Conservation (phyloP, 2,888 invertebrate genomes). For the Drosophila siamana region DNA sequence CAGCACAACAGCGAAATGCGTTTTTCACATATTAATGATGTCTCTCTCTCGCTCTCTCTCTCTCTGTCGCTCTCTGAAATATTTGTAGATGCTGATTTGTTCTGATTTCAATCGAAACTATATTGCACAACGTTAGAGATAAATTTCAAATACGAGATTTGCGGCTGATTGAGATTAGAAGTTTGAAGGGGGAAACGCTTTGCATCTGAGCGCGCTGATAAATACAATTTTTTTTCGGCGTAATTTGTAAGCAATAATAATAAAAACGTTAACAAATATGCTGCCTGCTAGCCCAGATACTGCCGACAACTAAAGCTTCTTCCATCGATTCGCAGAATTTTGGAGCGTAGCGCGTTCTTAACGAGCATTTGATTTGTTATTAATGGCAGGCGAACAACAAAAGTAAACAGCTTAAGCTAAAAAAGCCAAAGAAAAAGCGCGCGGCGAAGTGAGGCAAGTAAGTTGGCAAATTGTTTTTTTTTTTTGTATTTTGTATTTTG, state of each 20-base stretch:
- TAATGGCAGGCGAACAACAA: constrained; percentile 51
- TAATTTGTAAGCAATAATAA: constrained; percentile 12
- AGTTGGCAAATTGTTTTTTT: constrained; percentile 30
- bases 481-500: no score
- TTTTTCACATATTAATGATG: no score
- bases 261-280: constrained; percentile 5
- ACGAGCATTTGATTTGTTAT: constrained; percentile 72
- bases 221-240: neutral
- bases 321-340: constrained; percentile 59
- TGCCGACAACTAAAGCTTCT: neutral
- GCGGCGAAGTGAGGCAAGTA: constrained; percentile 25
- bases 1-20: neutral
- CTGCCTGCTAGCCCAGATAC: constrained; percentile 24
- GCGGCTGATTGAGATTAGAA: neutral
- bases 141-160: neutral
- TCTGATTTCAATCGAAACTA: no score
- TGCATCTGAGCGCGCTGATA: neutral
- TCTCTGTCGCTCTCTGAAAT: no score
- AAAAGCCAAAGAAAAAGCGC: constrained; percentile 28
- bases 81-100: no score
- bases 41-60: no score
- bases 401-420: no score
- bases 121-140: no score
- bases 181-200: neutral
- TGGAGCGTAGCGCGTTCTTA: constrained; percentile 45